phyloP scores from a whole-genome alignment of 2,113 vertebrate species.

The Herpetotheres cachinnans region DNA sequence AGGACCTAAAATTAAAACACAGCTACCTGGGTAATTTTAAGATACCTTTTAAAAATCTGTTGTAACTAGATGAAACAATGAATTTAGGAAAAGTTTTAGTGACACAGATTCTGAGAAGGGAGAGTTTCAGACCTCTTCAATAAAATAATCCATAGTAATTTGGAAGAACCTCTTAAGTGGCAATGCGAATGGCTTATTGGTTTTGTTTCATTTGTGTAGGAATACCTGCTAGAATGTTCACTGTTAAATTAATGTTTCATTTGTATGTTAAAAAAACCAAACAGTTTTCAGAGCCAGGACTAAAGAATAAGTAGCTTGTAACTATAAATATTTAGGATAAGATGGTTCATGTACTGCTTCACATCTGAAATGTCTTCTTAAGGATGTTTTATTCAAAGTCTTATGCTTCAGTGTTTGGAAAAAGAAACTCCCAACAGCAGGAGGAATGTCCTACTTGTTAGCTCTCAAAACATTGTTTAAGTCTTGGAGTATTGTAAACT shows the following conservation, averaged over 20 bases:
- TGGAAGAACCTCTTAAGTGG: neutral
- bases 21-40: neutral
- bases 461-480: neutral
- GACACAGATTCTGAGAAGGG: neutral
- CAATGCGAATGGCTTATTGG: neutral
- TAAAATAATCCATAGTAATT: neutral
- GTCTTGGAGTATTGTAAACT: neutral
- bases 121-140: neutral
- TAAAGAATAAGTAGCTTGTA: neutral
- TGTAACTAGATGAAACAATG: neutral
- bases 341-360: neutral
- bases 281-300: neutral
- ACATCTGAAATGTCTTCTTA: neutral
- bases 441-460: neutral
- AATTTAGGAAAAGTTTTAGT: neutral
- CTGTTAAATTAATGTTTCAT: neutral
- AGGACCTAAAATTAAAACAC: neutral
- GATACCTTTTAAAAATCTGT: neutral
- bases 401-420: neutral
- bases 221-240: neutral
- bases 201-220: neutral
- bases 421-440: neutral
- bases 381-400: neutral
- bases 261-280: neutral
- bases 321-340: neutral